Evolutionary conservation across 2,113 vertebrate genomes (phyloP).

Genomic region (Meles meles): DNA sequence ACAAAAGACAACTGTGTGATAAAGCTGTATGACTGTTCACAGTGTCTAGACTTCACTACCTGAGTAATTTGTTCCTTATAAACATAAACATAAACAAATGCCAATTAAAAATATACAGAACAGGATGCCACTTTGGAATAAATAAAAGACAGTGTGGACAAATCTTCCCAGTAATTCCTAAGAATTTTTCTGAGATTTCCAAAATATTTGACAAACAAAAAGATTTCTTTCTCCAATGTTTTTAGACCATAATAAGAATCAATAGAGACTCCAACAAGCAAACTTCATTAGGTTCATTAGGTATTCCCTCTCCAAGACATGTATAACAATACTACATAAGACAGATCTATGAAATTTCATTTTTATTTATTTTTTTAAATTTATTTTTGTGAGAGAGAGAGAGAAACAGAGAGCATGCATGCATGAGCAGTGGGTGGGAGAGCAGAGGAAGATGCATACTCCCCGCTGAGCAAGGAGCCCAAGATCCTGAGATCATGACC

Average conservation of each 20-base stretch:
- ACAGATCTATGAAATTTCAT: neutral
- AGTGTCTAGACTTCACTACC: neutral
- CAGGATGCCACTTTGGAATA: neutral
- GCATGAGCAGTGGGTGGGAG: no score
- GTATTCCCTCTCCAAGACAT: neutral
- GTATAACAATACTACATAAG: neutral
- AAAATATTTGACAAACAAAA: slow-evolving; percentile 34
- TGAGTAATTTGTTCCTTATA: neutral
- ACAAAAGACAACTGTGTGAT: neutral
- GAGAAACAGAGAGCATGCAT: neutral
- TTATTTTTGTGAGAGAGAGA: neutral
- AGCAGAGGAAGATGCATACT: no score
- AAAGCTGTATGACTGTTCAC: neutral
- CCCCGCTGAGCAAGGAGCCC: no score
- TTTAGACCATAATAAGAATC: neutral
- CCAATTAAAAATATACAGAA: neutral
- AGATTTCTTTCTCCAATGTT: neutral
- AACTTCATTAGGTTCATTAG: neutral
- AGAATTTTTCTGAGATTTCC: neutral
- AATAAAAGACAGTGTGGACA: neutral
- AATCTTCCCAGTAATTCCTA: neutral
- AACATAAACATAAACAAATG: neutral
- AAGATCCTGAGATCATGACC: no score
- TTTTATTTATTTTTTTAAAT: neutral
- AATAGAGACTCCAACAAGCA: neutral